Evolutionary conservation across 2,888 invertebrate genomes (phyloP).

Genomic region (Aphodius sticticus): DNA sequence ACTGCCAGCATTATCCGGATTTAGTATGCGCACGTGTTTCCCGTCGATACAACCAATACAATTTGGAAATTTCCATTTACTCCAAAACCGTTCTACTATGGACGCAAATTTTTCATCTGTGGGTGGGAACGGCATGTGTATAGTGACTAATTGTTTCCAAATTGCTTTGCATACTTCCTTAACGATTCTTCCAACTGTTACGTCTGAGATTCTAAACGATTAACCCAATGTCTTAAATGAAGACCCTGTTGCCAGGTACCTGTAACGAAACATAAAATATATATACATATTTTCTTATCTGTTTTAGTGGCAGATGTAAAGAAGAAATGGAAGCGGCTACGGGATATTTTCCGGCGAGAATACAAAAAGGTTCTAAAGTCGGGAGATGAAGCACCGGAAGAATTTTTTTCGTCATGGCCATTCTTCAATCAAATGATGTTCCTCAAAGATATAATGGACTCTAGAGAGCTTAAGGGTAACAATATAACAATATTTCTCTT

Average conservation of each 20-base stretch:
- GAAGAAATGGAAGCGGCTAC: too few relatives aligned
- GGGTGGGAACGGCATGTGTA: conserved; percentile 23
- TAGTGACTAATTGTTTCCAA: conserved; percentile 21
- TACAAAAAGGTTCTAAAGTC: too few relatives aligned
- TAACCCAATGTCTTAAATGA: conserved; percentile 31
- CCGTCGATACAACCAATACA: conserved; percentile 10
- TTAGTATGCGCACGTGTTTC: background rate
- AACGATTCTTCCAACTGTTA: conserved; percentile 21
- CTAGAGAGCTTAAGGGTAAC: too few relatives aligned
- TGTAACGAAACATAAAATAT: conserved; percentile 8
- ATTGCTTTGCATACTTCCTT: conserved; percentile 22
- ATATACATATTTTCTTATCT: too few relatives aligned
- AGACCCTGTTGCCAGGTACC: conserved; percentile 17
- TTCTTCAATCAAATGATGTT: too few relatives aligned
- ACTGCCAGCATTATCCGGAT: conserved; percentile 34
- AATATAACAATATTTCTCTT: too few relatives aligned
- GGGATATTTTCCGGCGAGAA: too few relatives aligned
- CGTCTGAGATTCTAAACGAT: conserved; percentile 27
- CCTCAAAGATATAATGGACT: too few relatives aligned
- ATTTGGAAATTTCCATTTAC: conserved; percentile 23
- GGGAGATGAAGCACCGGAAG: too few relatives aligned
- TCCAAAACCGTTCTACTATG: conserved; percentile 24
- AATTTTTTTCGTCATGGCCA: too few relatives aligned
- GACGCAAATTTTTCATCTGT: conserved; percentile 21
- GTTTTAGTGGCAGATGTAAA: too few relatives aligned